A percentile compares a stretch with the other conserved stretches of the same genome.
phyloP scores from a whole-genome alignment of 2,113 vertebrate species.

The Trichechus manatus region DNA sequence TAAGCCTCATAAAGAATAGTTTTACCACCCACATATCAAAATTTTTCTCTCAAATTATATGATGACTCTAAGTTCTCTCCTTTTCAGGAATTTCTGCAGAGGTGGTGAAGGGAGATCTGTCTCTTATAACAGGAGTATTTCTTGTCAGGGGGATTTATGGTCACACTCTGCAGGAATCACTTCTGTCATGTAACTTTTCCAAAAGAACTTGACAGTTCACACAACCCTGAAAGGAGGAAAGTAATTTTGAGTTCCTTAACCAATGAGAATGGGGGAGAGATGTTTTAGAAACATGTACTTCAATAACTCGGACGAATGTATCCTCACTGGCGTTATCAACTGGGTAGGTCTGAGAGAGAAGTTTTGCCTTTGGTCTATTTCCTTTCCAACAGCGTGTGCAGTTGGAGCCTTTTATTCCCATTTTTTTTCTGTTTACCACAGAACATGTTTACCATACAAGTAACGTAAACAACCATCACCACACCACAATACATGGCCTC shows the following conservation, averaged over 20 bases:
- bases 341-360: slow-evolving; percentile 37
- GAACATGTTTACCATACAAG: slow-evolving; percentile 11
- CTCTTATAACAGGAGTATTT: slow-evolving; percentile 26
- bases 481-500: not conserved
- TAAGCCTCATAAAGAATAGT: not conserved
- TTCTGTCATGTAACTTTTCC: slow-evolving; percentile 56
- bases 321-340: not conserved
- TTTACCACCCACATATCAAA: slow-evolving; percentile 65
- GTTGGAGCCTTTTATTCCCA: not conserved
- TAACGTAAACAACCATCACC: not conserved
- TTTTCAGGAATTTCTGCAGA: slow-evolving; percentile 10
- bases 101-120: slow-evolving; percentile 36
- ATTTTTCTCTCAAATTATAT: slow-evolving; percentile 12
- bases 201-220: slow-evolving; percentile 66
- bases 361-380: slow-evolving; percentile 59
- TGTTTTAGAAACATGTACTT: not conserved
- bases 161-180: slow-evolving; percentile 63
- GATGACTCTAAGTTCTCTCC: slow-evolving; percentile 31
- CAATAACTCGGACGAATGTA: not conserved
- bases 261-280: not conserved
- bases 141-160: slow-evolving; percentile 52
- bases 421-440: not conserved
- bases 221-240: slow-evolving; percentile 57
- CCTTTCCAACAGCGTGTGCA: slow-evolving; percentile 25
- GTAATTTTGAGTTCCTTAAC: slow-evolving; percentile 6